Base-by-base conservation (phyloP, 2,888 invertebrate species). In the Andrena camellia region DNA sequence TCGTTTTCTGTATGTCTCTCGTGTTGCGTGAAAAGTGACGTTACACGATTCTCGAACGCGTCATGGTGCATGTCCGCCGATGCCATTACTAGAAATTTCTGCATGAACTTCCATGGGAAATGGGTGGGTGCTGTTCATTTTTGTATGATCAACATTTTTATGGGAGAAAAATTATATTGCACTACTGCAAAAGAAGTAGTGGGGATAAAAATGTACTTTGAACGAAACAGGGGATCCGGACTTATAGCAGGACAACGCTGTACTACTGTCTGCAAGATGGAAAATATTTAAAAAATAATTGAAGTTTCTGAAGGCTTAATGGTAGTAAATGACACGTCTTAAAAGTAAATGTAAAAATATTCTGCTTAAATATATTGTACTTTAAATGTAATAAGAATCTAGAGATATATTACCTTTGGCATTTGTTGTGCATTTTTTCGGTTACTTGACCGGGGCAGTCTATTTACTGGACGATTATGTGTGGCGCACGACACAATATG, bases 391-490 rank as follows among this genome's bases (percentile, higher is more conserved):
- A 42, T 42, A 17, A 42, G 42, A 5, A 42, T 17, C 17, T 80
- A 23, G 82, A 73, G 71, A 64, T 64, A 71, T 52, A 60, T 68
- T 83, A 81, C 71, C 80, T 70, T 78, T 84, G 84, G 81, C 84
- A 86, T 79, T 35, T 86, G 86, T 90, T 87, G 88, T 90, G 89
- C 89, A 89, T 89, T 90, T 87, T 85, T 88, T 91, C 88, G 91
- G 90, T 91, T 91, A 84, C 87, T 90, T 87, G 89, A 90, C 90
- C 88, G 89, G 89, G 91, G 91, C 92, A 92, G 91, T 93, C 91
- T 92, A 93, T 96, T 84, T 96, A 98, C 96, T 98, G 98, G 95
- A 98, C 98, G 95, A 98, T 98, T 94, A 98, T 98, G 95, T 98
- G 98, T 89, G 98, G 98, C 93, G 98, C 98, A 90, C 98, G 98